Conservation (phyloP, 2,113 vertebrate species). For the Chunga burmeisteri region DNA sequence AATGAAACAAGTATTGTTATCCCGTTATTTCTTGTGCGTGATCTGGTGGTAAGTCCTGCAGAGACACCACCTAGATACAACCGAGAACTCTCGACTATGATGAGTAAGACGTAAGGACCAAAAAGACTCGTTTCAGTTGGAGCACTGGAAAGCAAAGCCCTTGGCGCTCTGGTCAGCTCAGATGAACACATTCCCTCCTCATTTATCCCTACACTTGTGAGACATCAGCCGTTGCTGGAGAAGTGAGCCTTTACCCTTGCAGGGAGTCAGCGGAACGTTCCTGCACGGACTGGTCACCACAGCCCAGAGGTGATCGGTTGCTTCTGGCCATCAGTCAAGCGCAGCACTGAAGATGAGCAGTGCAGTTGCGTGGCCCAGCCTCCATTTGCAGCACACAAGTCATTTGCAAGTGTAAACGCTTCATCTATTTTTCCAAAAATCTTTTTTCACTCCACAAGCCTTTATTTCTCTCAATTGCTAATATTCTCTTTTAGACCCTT, state of each 20-base stretch:
- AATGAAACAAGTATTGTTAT: neutral
- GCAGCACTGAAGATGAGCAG: neutral
- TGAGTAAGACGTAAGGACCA: neutral
- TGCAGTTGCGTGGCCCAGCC: rapidly evolving
- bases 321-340: neutral
- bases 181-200: neutral
- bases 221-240: too few relatives aligned
- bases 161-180: neutral
- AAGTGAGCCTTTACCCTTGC: neutral
- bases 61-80: neutral
- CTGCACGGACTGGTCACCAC: rapidly evolving
- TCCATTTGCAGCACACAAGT: neutral
- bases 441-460: neutral
- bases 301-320: neutral
- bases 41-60: neutral
- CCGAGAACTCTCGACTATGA: neutral
- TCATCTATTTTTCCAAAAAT: neutral
- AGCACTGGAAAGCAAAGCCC: neutral
- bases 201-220: rapidly evolving
- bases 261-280: rapidly evolving
- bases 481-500: neutral
- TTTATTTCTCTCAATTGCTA: neutral
- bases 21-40: neutral
- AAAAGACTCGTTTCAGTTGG: neutral
- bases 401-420: neutral